Base-by-base conservation (phyloP, 2,113 vertebrate genomes). In the Salvelinus alpinus region DNA sequence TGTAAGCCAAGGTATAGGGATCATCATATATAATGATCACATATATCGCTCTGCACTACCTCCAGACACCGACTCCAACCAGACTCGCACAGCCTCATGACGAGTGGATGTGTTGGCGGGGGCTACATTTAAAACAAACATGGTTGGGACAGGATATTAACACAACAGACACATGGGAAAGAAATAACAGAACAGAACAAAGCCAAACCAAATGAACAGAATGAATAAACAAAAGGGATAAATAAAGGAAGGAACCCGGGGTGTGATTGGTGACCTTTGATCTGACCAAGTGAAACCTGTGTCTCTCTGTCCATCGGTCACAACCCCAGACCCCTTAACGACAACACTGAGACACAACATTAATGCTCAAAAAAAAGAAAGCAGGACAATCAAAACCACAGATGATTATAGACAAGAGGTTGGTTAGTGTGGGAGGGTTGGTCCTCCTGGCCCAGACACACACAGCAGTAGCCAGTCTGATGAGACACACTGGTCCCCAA, bases 61-160 rank as follows among this genome's bases (percentile, higher is more conserved):
- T 99, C 96, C 95, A 82, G 96, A 95, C 91, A 98, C 90, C 51
- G 96, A 96, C 90, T 99, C 96, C 96, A 99, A 94, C 98, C 98
- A 99, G 93, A 97, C 96, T 94, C 95, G 95, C 90, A 99, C 97
- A 78, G 95, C 96, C 87, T 97, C 96, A 73, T 92, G 95, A 90
- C 95, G 96, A 88, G 95, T 65, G 90, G 96, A 97, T 76, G 94
- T 94, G 91, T 95, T 96, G 94, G 93, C 94, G 51, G 94, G 94
- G 80, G 92, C 98, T 99, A 96, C 91, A 93, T 91, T 93, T 90
- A 83, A 92, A 85, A 88, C 82, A 51, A 54, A 48, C 59, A 66
- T 44, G 38, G 38, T 78, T 87, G 85, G 85, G 73, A 73, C 70
- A 86, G 82, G 71, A 90, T 89, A 87, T 80, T 83, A 91, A 64